A percentile compares a stretch with the other conserved stretches of the same genome.
Conservation (phyloP, 2,888 invertebrate species). For the Pemphredon lugubris region DNA sequence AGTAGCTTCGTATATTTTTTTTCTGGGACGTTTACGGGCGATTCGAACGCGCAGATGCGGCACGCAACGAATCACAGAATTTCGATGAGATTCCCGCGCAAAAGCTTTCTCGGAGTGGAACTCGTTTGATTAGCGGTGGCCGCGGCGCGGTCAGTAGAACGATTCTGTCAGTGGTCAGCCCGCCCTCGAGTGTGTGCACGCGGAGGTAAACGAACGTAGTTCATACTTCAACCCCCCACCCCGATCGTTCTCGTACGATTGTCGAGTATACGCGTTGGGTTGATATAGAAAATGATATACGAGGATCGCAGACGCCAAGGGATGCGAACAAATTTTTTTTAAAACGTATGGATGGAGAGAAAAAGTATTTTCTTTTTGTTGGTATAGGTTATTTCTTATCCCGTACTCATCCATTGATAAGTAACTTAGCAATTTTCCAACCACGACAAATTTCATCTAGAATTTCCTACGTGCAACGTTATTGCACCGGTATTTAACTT, state of each 20-base stretch:
- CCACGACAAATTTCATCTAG: no score
- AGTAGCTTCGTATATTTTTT: no score
- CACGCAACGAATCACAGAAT: conserved; percentile 29
- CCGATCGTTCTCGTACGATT: conserved; percentile 4
- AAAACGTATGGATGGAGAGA: no score
- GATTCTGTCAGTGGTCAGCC: conserved; percentile 66
- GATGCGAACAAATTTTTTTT: no score
- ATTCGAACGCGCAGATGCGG: not conserved
- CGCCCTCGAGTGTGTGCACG: conserved; percentile 37
- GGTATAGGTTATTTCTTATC: no score
- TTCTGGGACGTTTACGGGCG: not conserved
- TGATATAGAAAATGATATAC: not conserved
- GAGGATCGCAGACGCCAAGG: no score
- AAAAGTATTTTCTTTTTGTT: no score
- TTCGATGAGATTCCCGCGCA: conserved; percentile 42
- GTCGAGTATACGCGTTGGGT: conserved; percentile 24
- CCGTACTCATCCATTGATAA: no score
- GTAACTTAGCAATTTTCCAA: no score
- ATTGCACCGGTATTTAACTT: no score
- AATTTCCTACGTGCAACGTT: no score
- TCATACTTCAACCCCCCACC: not conserved
- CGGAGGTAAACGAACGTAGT: conserved; percentile 42
- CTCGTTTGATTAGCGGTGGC: conserved; percentile 49
- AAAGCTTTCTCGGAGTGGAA: conserved; percentile 22
- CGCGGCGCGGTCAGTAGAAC: conserved; percentile 64